Conservation (phyloP, 2,888 invertebrate genomes). For the Microchrysa polita region DNA sequence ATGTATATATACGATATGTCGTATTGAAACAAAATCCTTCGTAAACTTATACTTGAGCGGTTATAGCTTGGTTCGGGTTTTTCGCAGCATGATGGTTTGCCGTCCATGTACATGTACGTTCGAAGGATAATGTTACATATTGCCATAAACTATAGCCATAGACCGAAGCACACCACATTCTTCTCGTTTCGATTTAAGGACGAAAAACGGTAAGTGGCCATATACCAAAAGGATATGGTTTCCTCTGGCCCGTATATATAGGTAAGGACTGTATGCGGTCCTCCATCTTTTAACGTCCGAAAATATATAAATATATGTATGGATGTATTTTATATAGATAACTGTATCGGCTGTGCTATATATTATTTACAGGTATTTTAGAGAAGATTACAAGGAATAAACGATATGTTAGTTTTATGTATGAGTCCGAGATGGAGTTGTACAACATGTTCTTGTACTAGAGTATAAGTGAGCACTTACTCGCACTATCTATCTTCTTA, state of each 20-base stretch:
- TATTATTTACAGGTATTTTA: conserved; percentile 49
- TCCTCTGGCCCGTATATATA: no score
- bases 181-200: no score
- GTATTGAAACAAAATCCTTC: conserved; percentile 26
- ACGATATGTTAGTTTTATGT: conserved; percentile 48
- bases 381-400: conserved; percentile 49
- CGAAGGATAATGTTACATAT: conserved; percentile 47
- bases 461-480: no score
- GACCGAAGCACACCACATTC: no score
- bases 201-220: no score
- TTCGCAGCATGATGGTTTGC: neutral
- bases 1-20: no score
- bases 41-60: conserved; percentile 36
- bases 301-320: neutral
- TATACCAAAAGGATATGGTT: no score
- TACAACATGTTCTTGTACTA: neutral
- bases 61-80: conserved; percentile 37
- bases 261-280: no score
- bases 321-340: no score
- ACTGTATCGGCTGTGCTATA: conserved; percentile 33
- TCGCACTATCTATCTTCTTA: no score
- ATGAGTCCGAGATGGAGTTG: conserved; percentile 20
- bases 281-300: no score
- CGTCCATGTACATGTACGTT: conserved; percentile 40
- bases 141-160: conserved; percentile 48